phyloP scores from a whole-genome alignment of 2,113 vertebrate species.

The Microcebus griseorufus region DNA sequence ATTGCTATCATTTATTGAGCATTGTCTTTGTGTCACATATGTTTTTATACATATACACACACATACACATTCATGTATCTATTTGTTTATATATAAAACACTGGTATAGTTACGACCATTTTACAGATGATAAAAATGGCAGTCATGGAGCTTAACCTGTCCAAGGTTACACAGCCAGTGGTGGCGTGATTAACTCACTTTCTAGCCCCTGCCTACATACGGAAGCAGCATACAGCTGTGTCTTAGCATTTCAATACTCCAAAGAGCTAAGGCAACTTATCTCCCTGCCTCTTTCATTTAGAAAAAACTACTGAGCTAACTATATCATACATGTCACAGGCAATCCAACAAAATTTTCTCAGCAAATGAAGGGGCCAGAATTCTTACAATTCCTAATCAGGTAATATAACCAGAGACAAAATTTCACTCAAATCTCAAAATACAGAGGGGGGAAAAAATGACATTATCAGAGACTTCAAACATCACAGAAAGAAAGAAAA shows the following conservation, averaged over 20 bases:
- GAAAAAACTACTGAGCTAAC: not conserved
- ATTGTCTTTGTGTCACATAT: not conserved
- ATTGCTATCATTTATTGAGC: not conserved
- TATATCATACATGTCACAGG: not conserved
- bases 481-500: not conserved
- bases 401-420: not conserved
- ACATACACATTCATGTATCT: not conserved
- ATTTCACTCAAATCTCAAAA: not conserved
- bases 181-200: not conserved
- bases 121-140: not conserved
- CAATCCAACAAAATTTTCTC: not conserved
- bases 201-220: not conserved
- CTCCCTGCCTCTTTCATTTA: not conserved
- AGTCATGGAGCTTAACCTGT: not conserved
- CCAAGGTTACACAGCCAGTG: not conserved
- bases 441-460: not conserved
- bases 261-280: not conserved
- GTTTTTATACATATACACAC: not conserved
- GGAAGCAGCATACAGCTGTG: not conserved
- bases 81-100: not conserved
- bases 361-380: not conserved
- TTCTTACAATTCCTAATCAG: not conserved
- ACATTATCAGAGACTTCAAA: not conserved
- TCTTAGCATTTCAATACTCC: not conserved
- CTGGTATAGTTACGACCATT: not conserved